Conservation (phyloP, 2,113 vertebrate species). For the Zapornia atra region DNA sequence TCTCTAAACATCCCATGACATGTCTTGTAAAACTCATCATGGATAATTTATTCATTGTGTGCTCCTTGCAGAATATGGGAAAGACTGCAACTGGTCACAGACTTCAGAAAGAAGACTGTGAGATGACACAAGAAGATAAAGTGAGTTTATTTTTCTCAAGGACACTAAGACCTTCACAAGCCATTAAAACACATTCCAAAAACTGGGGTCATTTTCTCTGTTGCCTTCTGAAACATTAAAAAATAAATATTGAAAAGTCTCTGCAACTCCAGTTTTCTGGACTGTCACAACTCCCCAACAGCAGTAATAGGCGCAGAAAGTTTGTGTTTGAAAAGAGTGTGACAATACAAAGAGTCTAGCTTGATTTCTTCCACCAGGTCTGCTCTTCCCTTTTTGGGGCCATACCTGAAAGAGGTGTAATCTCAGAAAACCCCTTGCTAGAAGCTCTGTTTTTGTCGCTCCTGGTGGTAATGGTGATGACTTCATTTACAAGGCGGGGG, state of each 20-base stretch:
- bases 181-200: constrained; percentile 3
- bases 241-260: not conserved
- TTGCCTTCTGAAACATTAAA: not conserved
- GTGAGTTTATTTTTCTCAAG: constrained; percentile 16
- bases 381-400: not conserved
- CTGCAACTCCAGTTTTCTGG: not conserved
- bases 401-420: not conserved
- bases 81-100: constrained; percentile 18
- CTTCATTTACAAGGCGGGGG: not conserved
- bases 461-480: not conserved
- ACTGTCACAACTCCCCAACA: not conserved
- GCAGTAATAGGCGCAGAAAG: not conserved
- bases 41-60: not conserved
- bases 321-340: not conserved
- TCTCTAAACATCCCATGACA: not conserved
- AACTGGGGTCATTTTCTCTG: not conserved
- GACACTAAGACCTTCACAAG: not conserved
- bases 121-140: constrained; percentile 42
- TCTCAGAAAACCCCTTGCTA: not conserved
- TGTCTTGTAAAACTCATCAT: not conserved
- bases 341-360: not conserved
- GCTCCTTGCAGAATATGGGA: not conserved
- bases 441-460: not conserved
- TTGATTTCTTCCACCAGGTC: not conserved
- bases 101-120: not conserved